These are phyloP conservation scores for Gobionotothen gibberifrons DNA, from an alignment of 2,797 vertebrate species.

Conservation along the genomic window DNA sequence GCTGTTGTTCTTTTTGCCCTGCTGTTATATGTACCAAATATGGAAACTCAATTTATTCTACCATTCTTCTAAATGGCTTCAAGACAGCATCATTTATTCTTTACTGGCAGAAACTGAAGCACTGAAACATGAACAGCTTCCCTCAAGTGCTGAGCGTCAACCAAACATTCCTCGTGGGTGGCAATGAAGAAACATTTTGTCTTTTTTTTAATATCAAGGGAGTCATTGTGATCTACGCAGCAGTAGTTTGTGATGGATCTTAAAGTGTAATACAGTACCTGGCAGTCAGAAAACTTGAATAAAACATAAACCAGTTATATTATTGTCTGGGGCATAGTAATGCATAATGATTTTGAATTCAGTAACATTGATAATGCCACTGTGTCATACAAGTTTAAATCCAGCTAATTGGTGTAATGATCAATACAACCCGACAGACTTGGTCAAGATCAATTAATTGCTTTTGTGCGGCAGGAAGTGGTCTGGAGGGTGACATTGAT, in stretches of 20 bases:
- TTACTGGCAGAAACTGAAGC: too few species aligned
- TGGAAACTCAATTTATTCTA: too few species aligned
- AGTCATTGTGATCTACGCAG: neutral
- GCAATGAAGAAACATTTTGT: too few species aligned
- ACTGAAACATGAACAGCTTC: too few species aligned
- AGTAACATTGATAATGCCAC: conserved; percentile 1
- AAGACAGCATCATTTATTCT: too few species aligned
- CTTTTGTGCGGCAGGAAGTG: neutral
- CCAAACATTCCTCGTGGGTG: too few species aligned
- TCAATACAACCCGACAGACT: conserved; percentile 4
- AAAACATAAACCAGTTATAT: neutral
- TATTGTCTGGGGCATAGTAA: neutral
- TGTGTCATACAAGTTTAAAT: neutral
- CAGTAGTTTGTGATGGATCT: neutral
- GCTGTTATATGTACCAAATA: too few species aligned
- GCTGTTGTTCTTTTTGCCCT: neutral
- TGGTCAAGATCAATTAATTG: conserved; percentile 16
- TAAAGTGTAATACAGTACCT: neutral
- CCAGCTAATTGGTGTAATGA: conserved; percentile 1
- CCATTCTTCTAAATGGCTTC: too few species aligned
- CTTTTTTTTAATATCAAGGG: neutral
- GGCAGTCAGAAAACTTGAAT: neutral
- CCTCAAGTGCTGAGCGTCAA: too few species aligned
- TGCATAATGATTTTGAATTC: neutral
- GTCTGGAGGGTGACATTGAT: neutral